Base-by-base conservation (phyloP, 1,140 invertebrate genomes). In the Drosophila ananassae region DNA sequence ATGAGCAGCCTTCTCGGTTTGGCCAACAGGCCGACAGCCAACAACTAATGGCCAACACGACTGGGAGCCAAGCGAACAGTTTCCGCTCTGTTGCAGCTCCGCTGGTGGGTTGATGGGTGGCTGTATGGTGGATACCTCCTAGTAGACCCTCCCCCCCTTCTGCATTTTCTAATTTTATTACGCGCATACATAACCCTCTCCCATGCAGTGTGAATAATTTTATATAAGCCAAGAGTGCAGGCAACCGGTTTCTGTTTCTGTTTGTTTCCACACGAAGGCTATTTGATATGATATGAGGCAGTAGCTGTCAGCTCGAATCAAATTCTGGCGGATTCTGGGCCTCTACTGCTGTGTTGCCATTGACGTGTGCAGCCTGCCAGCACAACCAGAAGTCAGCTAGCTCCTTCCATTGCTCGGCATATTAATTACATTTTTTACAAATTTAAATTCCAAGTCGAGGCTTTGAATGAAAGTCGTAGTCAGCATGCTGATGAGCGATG, bases 101-200 rank as follows among this genome's bases (percentile, higher is more conserved):
- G 66, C 51, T 69, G 74, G 63, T 62, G 41, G 47, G 56, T 32
- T n/a, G 48, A 46, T 57, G 52, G 57, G 22, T 30, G 41, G 48
- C 25, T 24, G 51, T 10, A 22, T 22, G 8, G 8, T 47, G 7
- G 17, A 17, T 17, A 17, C 17, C 17, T 17, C 17, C 0, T 17
- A 17, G 17, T 17, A 61, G 1, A 8, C 25, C 39, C 24, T 44
- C 34, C 9, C 2, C 6, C 12, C 21, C 41, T 25, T 17, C 44
- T 63, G 67, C 62, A 63, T 81, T 77, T 82, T 82, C 79, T 82
- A 80, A 80, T 80, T 80, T 79, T 79, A 74, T 79, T 72, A 75
- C 25, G 71, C 57, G 51, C 59, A 55, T 60, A 71, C 64, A 75
- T 58, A 79, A 56, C 73, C 57, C 56, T 59, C 60, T 67, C 13